Percentiles rank a stretch among this genome's conserved stretches.
These are phyloP conservation scores for Acleris literana DNA, from an alignment of 2,888 invertebrate species.

Conservation along the genomic window DNA sequence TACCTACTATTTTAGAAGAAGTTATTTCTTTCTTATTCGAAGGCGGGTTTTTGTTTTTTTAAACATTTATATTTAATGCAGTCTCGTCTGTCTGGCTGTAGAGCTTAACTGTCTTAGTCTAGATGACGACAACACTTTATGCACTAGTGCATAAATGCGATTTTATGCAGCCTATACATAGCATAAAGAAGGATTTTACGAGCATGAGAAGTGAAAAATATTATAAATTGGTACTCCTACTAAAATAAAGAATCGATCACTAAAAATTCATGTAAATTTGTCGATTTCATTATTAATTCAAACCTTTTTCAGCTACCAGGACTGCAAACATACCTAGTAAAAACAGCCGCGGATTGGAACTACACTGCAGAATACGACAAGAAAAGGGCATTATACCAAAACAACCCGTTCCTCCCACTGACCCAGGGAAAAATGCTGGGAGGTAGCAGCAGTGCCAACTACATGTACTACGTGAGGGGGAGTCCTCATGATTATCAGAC, in stretches of 20 bases:
- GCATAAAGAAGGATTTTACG: no score
- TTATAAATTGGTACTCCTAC: neutral
- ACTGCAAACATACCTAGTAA: neutral
- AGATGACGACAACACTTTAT: no score
- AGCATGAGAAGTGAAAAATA: no score
- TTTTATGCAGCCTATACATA: no score
- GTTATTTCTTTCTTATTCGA: no score
- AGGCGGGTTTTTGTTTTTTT: no score
- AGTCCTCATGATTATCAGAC: slow-evolving; percentile 43
- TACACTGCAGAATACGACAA: slow-evolving; percentile 18
- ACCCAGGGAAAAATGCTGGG: slow-evolving; percentile 45
- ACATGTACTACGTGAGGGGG: slow-evolving; percentile 46
- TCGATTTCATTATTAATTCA: neutral
- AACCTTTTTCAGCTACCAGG: slow-evolving; percentile 19
- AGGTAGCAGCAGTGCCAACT: slow-evolving; percentile 45
- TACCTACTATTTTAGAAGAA: no score
- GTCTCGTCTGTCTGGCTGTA: no score
- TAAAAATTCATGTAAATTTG: neutral
- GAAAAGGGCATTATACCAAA: slow-evolving; percentile 34
- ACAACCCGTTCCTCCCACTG: slow-evolving; percentile 35
- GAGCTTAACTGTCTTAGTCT: no score
- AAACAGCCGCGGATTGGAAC: slow-evolving; percentile 17
- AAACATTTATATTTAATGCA: no score
- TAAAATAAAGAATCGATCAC: neutral
- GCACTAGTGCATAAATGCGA: no score